Evolutionary conservation across 53 echinoderm and acorn worm species (phyloP), one percentile per base, ranked within the genome.

Genomic region (Mesocentrotus franciscanus): DNA sequence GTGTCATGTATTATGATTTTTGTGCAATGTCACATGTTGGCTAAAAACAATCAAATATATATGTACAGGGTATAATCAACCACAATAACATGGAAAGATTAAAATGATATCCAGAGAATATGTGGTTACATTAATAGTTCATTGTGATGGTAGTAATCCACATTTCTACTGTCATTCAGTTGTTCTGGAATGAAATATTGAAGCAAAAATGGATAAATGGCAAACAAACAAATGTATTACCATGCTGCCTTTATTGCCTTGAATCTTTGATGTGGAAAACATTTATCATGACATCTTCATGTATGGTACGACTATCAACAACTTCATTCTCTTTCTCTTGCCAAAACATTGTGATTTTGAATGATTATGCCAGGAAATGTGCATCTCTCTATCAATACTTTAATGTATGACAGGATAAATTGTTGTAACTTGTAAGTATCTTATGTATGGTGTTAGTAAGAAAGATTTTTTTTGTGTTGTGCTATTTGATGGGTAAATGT

Each of bases 11-110:
- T 57, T 42, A 49, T 84, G 17, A 49, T 49, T 49, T 57, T 29
- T 87, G 87, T 87, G 87, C 87, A 87, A 87, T 49, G 87, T 81
- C 81, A 81, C 18, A 27, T 56, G 6, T 87, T 87, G 87, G 87
- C 87, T 87, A 27, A 87, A 87, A 87, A 87, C 84, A 84, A 20
- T 84, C 84, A 10, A 78, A 32, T 34, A 78, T 72, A n/a, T 26
- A 12, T 13, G 17, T n/a, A 87, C 87, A 87, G 87, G 87, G 87
- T 87, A 58, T 58, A 16, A 87, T 59, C 87, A 84, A 39, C 42
- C 10, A 87, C 11, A 58, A 13, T 57, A 22, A 59, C 56, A 56
- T 55, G 56, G 85, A 79, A 15, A 35, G 36, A 16, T 16, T 13
- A 30, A 30, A 79, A 79, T 30, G 36, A 79, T 84, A 20, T 16